These are phyloP conservation scores for Xiphophorus hellerii DNA, from an alignment of 2,113 vertebrate species.

Conservation along the genomic window DNA sequence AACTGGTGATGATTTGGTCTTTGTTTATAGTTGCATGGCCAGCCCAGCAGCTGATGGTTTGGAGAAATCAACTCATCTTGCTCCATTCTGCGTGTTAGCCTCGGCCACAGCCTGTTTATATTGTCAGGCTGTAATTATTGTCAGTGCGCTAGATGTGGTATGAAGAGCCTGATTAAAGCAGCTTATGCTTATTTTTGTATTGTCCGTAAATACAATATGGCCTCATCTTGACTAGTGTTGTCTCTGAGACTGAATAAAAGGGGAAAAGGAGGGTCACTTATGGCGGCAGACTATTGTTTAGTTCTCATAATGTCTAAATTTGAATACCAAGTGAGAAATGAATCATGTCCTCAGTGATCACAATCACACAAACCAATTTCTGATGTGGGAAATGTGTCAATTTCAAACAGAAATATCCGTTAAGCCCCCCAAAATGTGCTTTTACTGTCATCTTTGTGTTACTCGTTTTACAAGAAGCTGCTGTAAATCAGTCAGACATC, in stretches of 20 bases:
- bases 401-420: slow-evolving; percentile 7
- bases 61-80: slow-evolving; percentile 35
- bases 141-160: slow-evolving; percentile 60
- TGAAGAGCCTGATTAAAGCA: slow-evolving; percentile 60
- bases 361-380: slow-evolving; percentile 6
- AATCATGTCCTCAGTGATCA: slow-evolving; percentile 36
- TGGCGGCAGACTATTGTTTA: slow-evolving; percentile 11
- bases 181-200: slow-evolving; percentile 46
- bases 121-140: slow-evolving; percentile 55
- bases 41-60: slow-evolving; percentile 13
- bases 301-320: slow-evolving; percentile 15
- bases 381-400: slow-evolving; percentile 19
- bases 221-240: slow-evolving; percentile 24
- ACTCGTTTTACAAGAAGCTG: slow-evolving; percentile 14
- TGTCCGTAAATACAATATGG: slow-evolving; percentile 39
- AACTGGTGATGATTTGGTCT: slow-evolving; percentile 29
- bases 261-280: not conserved
- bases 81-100: slow-evolving; percentile 38
- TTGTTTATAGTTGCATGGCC: slow-evolving; percentile 50
- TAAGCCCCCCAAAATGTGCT: slow-evolving; percentile 3
- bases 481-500: not conserved
- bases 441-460: slow-evolving; percentile 2
- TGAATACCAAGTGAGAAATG: slow-evolving; percentile 31
- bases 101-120: slow-evolving; percentile 49
- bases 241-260: slow-evolving; percentile 11